Base-by-base conservation (phyloP, 2,888 invertebrate genomes). In the Campoplex capitator region DNA sequence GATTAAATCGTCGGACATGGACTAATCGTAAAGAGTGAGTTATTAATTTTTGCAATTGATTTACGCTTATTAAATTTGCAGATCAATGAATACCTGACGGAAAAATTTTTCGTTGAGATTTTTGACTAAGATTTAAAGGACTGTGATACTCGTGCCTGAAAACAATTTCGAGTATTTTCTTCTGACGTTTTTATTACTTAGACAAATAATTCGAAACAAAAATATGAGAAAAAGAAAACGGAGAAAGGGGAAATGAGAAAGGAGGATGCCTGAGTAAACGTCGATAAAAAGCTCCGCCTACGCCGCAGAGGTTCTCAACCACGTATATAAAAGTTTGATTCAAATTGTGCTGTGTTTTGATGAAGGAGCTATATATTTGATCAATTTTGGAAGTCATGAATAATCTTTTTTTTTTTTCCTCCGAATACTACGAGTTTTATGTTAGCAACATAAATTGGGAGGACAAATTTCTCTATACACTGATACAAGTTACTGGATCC, bases 211-310 rank as follows among this genome's bases (percentile, higher is more conserved):
- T 23, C 68, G 23, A 11, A 3, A 23, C 58, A 23, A 35, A 68
- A n/a, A 54, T 38, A 38, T n/a, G 51, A 42, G 42, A 54, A 18
- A 28, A 77, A 38, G 38, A 68, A 54, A 67, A 45, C 32, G 62
- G n/a, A 75, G 71, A 71, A 76, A 28, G 71, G 28, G 18, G 38
- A 3, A 79, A n/a, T 38, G 54, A 13, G 28, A 13, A 51, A 65
- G 67, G 83, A 48, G 56, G 23, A 76, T 70, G 45, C 58, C 42
- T 67, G 35, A 23, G 73, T 83, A 42, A 65, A 75, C 71, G 56
- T 42, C 76, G 62, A 74, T 80, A 58, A 48, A 74, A 81, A 77
- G 76, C 83, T 88, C 85, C 85, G 83, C 88, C 88, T 83, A 88
- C 83, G 84, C 32, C 56, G 28, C 87, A 85, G 86, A 32, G 83